phyloP scores from a whole-genome alignment of 2,797 vertebrate genomes.

The Lophius americanus region DNA sequence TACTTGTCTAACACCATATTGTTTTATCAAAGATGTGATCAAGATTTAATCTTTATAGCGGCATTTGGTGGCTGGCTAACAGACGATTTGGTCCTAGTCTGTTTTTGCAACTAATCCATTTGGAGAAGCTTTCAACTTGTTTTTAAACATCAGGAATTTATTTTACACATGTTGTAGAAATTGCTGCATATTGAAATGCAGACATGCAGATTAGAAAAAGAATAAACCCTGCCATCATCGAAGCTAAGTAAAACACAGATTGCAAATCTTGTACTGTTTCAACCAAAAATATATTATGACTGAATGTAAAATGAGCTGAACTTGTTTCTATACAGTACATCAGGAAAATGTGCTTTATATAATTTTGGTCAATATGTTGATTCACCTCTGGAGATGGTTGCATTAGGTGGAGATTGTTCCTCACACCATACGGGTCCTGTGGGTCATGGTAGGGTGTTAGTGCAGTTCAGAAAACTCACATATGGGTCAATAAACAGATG shows the following conservation, averaged over 20 bases:
- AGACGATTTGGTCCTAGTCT: not conserved
- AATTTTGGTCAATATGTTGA: not conserved
- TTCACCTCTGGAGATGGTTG: slow-evolving; percentile 81
- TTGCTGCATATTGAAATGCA: not conserved
- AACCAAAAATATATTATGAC: too few species aligned
- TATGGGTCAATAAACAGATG: slow-evolving; percentile 4
- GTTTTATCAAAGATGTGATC: not conserved
- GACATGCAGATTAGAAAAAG: not conserved
- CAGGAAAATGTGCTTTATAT: not conserved
- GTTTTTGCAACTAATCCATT: not conserved
- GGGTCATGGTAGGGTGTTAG: slow-evolving; percentile 25
- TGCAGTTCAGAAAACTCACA: not conserved
- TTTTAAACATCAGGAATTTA: not conserved
- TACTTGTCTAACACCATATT: not conserved
- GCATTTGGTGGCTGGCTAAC: not conserved
- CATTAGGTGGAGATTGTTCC: slow-evolving; percentile 75
- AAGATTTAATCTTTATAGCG: not conserved
- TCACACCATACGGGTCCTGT: slow-evolving; percentile 79
- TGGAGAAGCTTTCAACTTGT: not conserved
- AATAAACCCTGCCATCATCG: not conserved
- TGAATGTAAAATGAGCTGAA: too few species aligned
- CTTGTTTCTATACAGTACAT: not conserved
- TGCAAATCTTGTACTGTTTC: too few species aligned
- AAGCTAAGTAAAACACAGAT: not conserved
- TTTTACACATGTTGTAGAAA: not conserved